Evolutionary conservation across 2,888 invertebrate genomes (phyloP), one percentile per base, ranked within the genome.

Genomic region (Ommatoiulus sabulosus): DNA sequence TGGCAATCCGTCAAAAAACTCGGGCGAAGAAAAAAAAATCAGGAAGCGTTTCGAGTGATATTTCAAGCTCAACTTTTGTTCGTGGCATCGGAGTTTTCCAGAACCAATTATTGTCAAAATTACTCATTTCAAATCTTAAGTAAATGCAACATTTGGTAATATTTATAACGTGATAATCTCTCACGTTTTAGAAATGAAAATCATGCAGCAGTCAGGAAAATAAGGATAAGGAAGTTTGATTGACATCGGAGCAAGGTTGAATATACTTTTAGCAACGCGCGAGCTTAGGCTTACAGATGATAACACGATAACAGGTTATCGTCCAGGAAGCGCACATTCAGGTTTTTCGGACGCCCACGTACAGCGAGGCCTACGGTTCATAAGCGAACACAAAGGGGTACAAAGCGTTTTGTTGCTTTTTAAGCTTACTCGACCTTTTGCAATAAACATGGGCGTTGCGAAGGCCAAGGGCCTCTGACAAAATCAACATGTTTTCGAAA

Each of bases 171-270:
- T 80, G 80, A 24, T 80, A 80, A 80, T 80, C 80, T 80, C 80
- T 80, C 80, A 80, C 80, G 80, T 80, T 80, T 80, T 35, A 80
- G 35, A 80, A 80, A 80, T 80, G 80, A 80, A 80, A 80, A 80
- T 80, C 80, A 80, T 80, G 80, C 80, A 80, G 12, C 80, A 24
- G 80, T 80, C 80, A 80, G 80, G 35, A 80, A 35, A 80, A 80
- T 80, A 35, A 35, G 24, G 80, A 80, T 80, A 80, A 80, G 80
- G 80, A 35, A 80, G 80, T 80, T 80, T 80, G 80, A 80, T 80
- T 80, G 80, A 80, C 80, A 80, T 80, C 80, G 35, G 80, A 35
- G 80, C 80, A 80, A 80, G 80, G 80, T 80, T 80, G 80, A 80
- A 80, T 80, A 80, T 80, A 80, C 80, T 80, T 80, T 80, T 80